Percentiles rank a stretch among this genome's conserved stretches.
Evolutionary conservation across 1,140 invertebrate species (phyloP).

Genomic region (Solen grandis): DNA sequence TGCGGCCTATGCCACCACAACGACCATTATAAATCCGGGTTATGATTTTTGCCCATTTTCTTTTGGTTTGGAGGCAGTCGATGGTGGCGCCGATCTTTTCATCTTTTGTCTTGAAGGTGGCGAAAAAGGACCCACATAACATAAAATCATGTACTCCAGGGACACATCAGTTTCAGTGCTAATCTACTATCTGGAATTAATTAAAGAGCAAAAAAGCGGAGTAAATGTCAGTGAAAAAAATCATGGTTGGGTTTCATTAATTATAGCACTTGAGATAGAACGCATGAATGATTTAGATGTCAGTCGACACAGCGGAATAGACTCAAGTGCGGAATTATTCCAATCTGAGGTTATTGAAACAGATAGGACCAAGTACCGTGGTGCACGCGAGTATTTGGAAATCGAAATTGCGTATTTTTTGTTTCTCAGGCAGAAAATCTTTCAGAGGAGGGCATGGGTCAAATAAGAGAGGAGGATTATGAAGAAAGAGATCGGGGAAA

Average conservation of each 20-base stretch:
- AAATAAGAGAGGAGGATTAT: no score
- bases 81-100: conserved; percentile 34
- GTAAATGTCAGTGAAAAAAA: background rate
- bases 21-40: conserved; percentile 46
- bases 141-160: background rate
- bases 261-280: background rate
- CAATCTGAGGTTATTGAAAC: background rate
- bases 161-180: background rate
- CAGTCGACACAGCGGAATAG: background rate
- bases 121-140: conserved; percentile 13
- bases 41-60: conserved; percentile 44
- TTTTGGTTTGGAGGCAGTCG: conserved; percentile 20
- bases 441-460: no score
- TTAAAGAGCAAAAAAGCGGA: conserved; percentile 30
- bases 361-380: background rate
- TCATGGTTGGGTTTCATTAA: background rate
- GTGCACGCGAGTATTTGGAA: no score
- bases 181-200: conserved; percentile 34
- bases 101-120: conserved; percentile 42
- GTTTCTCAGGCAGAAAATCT: no score
- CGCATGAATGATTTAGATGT: background rate
- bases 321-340: background rate
- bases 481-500: no score
- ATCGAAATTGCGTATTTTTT: no score
- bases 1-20: conserved; percentile 41